Conservation (phyloP, 2,888 invertebrate genomes). For the Agrochola circellaris region DNA sequence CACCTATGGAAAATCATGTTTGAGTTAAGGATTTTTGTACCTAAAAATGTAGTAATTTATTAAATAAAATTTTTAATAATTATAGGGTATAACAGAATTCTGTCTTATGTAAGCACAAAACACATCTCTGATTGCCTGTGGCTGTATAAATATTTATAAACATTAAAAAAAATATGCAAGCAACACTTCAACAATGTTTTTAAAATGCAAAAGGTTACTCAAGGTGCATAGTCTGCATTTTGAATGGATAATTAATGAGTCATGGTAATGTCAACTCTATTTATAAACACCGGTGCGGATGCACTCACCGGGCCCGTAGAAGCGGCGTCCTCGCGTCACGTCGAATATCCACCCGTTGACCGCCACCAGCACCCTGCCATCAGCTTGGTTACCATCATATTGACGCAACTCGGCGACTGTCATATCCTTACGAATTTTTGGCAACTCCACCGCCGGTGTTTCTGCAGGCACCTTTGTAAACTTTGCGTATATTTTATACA, state of each 20-base stretch:
- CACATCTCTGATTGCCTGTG: neutral
- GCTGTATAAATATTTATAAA: slow-evolving; percentile 9
- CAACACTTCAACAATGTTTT: slow-evolving; percentile 48
- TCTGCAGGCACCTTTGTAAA: slow-evolving; percentile 77
- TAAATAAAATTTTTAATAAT: neutral
- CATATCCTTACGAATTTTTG: slow-evolving; percentile 97
- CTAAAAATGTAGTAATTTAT: neutral
- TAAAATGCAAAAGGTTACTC: slow-evolving; percentile 61
- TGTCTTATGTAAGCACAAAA: no score
- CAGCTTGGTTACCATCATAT: slow-evolving; percentile 96
- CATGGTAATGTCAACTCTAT: slow-evolving; percentile 79
- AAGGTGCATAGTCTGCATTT: slow-evolving; percentile 71
- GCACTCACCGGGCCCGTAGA: slow-evolving; percentile 97
- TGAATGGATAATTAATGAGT: slow-evolving; percentile 72
- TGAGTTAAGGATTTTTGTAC: neutral
- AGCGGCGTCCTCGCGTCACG: slow-evolving; percentile 96
- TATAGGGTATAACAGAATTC: no score
- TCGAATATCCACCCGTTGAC: slow-evolving; percentile 99
- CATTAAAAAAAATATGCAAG: slow-evolving; percentile 15
- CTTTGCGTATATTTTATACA: slow-evolving; percentile 92
- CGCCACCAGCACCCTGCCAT: slow-evolving; percentile 97
- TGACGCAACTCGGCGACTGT: slow-evolving; percentile 96
- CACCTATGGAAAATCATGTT: slow-evolving; percentile 91
- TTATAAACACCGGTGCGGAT: slow-evolving; percentile 78
- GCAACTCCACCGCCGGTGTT: slow-evolving; percentile 87